Base-by-base conservation (phyloP, 2,888 invertebrate genomes). In the Ecdyonurus torrentis region DNA sequence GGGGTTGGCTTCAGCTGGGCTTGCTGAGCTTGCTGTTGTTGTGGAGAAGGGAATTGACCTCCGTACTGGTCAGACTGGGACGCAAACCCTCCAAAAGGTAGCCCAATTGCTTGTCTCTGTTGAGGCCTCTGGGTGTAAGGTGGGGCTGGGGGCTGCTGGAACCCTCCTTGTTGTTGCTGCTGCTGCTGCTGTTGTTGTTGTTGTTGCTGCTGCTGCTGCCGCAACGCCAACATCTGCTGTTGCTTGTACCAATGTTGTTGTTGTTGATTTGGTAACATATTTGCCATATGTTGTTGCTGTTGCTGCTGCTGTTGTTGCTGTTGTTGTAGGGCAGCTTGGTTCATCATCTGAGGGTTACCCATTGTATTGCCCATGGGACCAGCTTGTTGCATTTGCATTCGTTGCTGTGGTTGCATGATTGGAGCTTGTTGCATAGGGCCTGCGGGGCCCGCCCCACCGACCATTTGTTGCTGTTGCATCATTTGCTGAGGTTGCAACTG, bases 1-100 rank as follows among this genome's bases (percentile, higher is more conserved):
- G 86, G 86, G 65, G 84, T 83, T 65, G 84, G 86, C 75, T 83
- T 84, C 69, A 82, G 74, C 68, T 81, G 70, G 68, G 68, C 70
- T 71, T 53, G 75, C 58, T 70, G 70, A 63, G 67, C 59, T 59
- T 69, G 70, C 62, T 69, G 68, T 62, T 69, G 70, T 66, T 70
- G 70, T 63, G 71, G 73, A 19, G 59, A 52, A 20, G 59, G 63
- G 62, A 63, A 65, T 22, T 60, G 61, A 25, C 53, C 63, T 22
- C 63, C 63, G 22, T 63, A 63, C 5, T 60, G 61, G 55, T 63
- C 63, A 19, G 63, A 55, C 18, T 25, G 52, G n/a, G 53, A 53
- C 2, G 37, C 25, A 50, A 52, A 52, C 25, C 59, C 52, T 18
- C 59, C 37, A 53, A 64, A 63, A 23, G 65, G 59, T 61, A 65